Base-by-base conservation (phyloP, 2,113 vertebrate species). In the Martes martes region DNA sequence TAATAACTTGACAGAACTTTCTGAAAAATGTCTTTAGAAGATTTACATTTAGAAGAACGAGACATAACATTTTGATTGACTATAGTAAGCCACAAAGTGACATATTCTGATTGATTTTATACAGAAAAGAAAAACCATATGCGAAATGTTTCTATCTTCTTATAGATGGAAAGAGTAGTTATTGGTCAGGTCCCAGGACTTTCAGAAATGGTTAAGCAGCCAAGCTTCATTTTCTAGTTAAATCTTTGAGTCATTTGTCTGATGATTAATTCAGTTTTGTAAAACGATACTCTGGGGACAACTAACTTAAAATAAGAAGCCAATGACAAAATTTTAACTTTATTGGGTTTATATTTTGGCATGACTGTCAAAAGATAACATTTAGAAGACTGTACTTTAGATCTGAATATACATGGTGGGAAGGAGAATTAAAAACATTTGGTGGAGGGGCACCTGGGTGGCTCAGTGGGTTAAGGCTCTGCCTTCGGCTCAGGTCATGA, bases 21-120 rank as follows among this genome's bases (percentile, higher is more conserved):
- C 89, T 76, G 91, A 69, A 97, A 95, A 97, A 95, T 92, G 79
- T 83, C 85, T 97, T 89, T 83, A 78, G 82, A 74, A 98, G 65
- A 97, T 97, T 94, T 95, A 93, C 91, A 96, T 94, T 96, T 96
- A 91, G 81, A 93, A 97, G 71, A 94, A 94, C n/a, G 59, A 47
- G 50, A 79, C 89, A 94, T 50, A 87, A 89, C n/a, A 76, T 83
- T 97, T 94, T 98, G 96, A 98, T 93, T 97, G 95, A 97, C 94
- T 93, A 94, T n/a, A 94, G 39, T 93, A 89, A 93, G 93, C 76
- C 52, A 86, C 84, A 76, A 89, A 96, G 91, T 84, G 80, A 90
- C 91, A 95, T 76, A 73, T 80, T 92, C 94, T 97, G 93, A 98
- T 94, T 98, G 97, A 95, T 91, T 97, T 94, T 89, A 97, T 67